Evolutionary conservation across 2,797 vertebrate genomes (phyloP), one percentile per base, ranked within the genome.

Genomic region (Brotula barbata): DNA sequence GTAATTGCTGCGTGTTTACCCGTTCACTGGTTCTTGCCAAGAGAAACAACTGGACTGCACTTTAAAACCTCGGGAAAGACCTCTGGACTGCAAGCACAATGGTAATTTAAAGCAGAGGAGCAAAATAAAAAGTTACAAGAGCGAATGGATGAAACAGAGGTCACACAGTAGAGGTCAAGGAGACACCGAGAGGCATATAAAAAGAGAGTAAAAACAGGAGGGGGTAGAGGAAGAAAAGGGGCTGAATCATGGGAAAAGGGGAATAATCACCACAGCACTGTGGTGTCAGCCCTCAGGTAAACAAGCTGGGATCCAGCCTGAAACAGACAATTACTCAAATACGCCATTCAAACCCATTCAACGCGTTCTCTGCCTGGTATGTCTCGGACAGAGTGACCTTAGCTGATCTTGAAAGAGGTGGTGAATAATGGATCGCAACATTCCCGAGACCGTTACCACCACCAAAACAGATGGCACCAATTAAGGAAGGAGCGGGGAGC

Each of bases 381-480:
- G 54, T 50, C 52, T 55, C 20, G 22, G 51, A 48, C 21, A 17
- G 23, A 36, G 40, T 71, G 73, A 82, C 78, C 74, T 11, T 58
- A 59, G 48, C 63, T 58, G 52, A 65, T 78, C 68, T 46, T 52
- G 71, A 54, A 75, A 50, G 47, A 64, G 55, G 55, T 50, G 9
- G 48, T 56, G 64, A 84, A 81, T 82, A 82, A 82, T 77, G 67
- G 68, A 85, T 85, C 42, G 17, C 57, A 71, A 52, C 76, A 81
- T 85, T 87, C 76, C 76, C 61, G 34, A 44, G 52, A 81, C 77
- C 49, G 23, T 50, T 81, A 77, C 75, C 61, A 73, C 67, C 58
- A 71, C 64, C 61, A 72, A 79, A 81, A 82, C 86, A 90, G 86
- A 87, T 88, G 84, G 84, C 80, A 85, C 69, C 77, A 81, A 86